Base-by-base conservation (phyloP, 1,140 invertebrate species). In the Achatina immaculata region DNA sequence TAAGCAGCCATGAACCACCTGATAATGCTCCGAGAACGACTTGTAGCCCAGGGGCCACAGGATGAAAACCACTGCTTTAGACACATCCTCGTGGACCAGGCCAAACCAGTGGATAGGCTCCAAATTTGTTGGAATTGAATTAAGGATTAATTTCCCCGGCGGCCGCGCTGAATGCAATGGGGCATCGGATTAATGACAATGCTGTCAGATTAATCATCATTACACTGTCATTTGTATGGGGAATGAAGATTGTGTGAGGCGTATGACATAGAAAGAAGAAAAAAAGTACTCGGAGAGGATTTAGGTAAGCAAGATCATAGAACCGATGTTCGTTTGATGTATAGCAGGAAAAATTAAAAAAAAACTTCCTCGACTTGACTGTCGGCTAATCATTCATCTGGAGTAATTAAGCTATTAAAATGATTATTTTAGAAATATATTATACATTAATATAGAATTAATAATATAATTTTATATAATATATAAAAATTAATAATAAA, bases 111-210 rank as follows among this genome's bases (percentile, higher is more conserved):
- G 58, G 28, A 45, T 51, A 1, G 28, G n/a, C 34, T 38, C 51
- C 51, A 65, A 72, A 78, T 78, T 78, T 78, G 76, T 78, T 68
- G 76, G 40, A 68, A 78, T 78, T 68, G 76, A 78, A 78, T 78
- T 78, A 68, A 78, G 62, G 76, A 58, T 68, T 78, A 68, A 78
- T 68, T 78, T 78, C 62, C 76, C 76, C 43, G 58, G 76, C 62
- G 62, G 48, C 43, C 62, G 42, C 28, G 1, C 21, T 36, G 43
- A 62, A 68, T 78, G 76, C 66, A 68, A 78, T 28, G 62, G 43
- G 62, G 62, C 43, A 24, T 31, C 65, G 14, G 76, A 68, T 51
- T 78, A 78, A 78, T 68, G 76, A 78, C 28, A 68, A 1, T 28
- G 42, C 76, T 78, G 76, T 68, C 76, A 21, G 62, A 78, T 78